Base-by-base conservation (phyloP, 2,888 invertebrate species). In the Pherbina coryleti region DNA sequence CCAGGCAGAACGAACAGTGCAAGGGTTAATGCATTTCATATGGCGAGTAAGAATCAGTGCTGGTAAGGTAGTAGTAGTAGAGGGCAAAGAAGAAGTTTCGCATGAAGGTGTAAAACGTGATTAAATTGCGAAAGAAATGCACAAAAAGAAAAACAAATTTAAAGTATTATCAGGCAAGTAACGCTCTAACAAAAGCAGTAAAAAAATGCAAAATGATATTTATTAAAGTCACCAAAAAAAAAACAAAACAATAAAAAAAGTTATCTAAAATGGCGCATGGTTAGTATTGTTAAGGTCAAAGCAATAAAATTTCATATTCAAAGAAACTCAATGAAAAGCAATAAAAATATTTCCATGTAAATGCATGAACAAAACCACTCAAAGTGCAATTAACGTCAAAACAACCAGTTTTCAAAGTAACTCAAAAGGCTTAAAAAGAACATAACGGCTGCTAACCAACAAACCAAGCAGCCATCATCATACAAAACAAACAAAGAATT, bases 11-110 rank as follows among this genome's bases (percentile, higher is more conserved):
- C 22, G 57, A 49, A 64, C 73, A 19, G 78, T 78, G 64, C 75
- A 57, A 64, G 49, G 25, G 62, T 22, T 77, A 67, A 67, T 75
- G 71, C 73, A 34, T 51, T 64, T 19, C 55, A 53, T 71, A 53
- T 62, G 28, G 67, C 67, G 37, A 67, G 44, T 60, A 22, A 75
- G 70, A 70, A 51, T 70, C 78, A 69, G 75, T 75, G 75, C 78
- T 77, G 37, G 57, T n/a, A n/a, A n/a, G n/a, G n/a, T n/a, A n/a
- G n/a, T n/a, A n/a, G n/a, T n/a, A n/a, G 66, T 14, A 67, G 66
- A 72, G 74, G 25, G 62, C 69, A 75, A 77, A 79, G 34, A 44
- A 71, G 53, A 51, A 53, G 31, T 22, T 55, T 66, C 64, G 70
- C 44, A 49, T 19, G 57, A 11, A 55, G 71, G 53, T 64, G n/a